Conservation (phyloP, 1,140 invertebrate species). For the Streblospio benedicti region DNA sequence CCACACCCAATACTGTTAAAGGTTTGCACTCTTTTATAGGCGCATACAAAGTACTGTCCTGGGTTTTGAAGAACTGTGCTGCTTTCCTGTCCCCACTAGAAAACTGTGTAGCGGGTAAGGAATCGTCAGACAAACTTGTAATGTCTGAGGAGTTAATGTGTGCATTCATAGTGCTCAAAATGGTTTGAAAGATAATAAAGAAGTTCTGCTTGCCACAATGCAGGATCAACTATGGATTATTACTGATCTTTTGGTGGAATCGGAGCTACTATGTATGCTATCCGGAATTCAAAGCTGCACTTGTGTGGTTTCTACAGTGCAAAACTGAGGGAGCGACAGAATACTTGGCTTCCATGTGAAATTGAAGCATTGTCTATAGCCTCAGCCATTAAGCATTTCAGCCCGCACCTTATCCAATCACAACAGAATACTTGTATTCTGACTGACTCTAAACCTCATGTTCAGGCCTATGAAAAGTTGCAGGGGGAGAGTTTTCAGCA, state of each 20-base stretch:
- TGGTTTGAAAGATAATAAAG: too few relatives aligned
- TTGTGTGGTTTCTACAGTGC: slow-evolving; percentile 20
- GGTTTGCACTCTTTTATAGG: too few relatives aligned
- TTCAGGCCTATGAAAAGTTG: slow-evolving; percentile 23
- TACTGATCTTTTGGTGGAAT: slow-evolving; percentile 17
- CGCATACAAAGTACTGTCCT: too few relatives aligned
- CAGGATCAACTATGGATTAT: background rate
- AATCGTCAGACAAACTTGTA: slow-evolving; percentile 17
- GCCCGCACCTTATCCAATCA: slow-evolving; percentile 20
- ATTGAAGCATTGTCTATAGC: slow-evolving; percentile 22
- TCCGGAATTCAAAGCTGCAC: background rate
- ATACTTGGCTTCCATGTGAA: slow-evolving; percentile 23
- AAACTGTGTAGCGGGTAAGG: too few relatives aligned
- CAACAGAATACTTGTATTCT: slow-evolving; percentile 11
- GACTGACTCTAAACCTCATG: slow-evolving; percentile 24
- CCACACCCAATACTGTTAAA: background rate
- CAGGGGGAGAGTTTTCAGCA: slow-evolving; percentile 22
- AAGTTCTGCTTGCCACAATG: background rate
- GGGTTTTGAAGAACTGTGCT: too few relatives aligned
- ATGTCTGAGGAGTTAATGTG: slow-evolving; percentile 18
- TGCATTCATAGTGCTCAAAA: background rate
- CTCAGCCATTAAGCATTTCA: slow-evolving; percentile 21
- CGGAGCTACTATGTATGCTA: slow-evolving; percentile 20
- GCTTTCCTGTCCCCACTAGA: too few relatives aligned
- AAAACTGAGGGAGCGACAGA: slow-evolving; percentile 16